Evolutionary conservation across 2,888 invertebrate genomes (phyloP).

Genomic region (Pardosa pseudoannulata): DNA sequence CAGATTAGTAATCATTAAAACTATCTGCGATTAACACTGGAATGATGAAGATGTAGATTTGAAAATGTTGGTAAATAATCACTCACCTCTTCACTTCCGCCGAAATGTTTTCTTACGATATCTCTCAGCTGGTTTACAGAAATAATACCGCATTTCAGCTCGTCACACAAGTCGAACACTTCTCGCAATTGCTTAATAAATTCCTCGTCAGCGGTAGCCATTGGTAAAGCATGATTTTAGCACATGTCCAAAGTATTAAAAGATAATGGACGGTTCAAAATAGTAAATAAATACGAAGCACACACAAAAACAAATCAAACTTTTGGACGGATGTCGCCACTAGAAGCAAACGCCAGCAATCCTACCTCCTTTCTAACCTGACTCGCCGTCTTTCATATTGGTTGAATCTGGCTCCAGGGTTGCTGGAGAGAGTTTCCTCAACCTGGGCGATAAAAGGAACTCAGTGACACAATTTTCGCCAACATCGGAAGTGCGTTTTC

Average conservation of each 20-base stretch:
- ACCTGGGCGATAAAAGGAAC: neutral
- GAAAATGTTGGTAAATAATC: neutral
- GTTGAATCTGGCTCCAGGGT: slow-evolving; percentile 8
- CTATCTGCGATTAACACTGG: neutral
- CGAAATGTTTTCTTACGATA: slow-evolving; percentile 68
- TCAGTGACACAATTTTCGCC: neutral
- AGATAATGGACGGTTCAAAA: slow-evolving; percentile 9
- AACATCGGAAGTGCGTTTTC: neutral
- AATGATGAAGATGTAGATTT: no score
- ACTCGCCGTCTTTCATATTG: neutral
- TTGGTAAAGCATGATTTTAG: slow-evolving; percentile 40
- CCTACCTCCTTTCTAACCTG: neutral
- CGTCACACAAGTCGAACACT: slow-evolving; percentile 72
- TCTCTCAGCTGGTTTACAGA: slow-evolving; percentile 69
- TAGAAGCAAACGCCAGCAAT: slow-evolving; percentile 3
- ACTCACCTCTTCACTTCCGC: slow-evolving; percentile 70
- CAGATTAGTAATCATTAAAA: no score
- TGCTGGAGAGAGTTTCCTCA: neutral
- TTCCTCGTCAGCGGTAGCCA: slow-evolving; percentile 66
- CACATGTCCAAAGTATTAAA: slow-evolving; percentile 21
- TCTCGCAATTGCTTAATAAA: slow-evolving; percentile 65
- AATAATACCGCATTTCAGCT: slow-evolving; percentile 69
- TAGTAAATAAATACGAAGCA: slow-evolving; percentile 5
- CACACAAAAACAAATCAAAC: slow-evolving; percentile 12
- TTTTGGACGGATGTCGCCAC: slow-evolving; percentile 1